These are phyloP conservation scores for Aphaenogaster floridana DNA, from an alignment of 1,140 invertebrate species.

Conservation along the genomic window DNA sequence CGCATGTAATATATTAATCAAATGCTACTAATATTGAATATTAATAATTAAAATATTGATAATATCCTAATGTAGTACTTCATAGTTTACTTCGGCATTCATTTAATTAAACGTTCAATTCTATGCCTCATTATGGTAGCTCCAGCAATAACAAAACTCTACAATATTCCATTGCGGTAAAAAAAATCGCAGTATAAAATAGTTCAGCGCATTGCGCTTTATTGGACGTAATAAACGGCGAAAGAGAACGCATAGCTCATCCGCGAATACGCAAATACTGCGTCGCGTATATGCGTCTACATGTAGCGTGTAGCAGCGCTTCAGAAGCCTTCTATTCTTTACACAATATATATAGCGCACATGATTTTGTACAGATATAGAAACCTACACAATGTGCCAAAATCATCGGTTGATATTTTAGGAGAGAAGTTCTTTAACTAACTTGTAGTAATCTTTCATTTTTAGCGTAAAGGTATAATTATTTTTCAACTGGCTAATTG, in stretches of 20 bases:
- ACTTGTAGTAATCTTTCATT: neutral
- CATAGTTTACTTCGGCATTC: neutral
- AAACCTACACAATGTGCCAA: slow-evolving; percentile 32
- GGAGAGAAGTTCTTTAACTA: neutral
- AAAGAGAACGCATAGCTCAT: slow-evolving; percentile 32
- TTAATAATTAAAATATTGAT: neutral
- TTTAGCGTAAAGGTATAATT: neutral
- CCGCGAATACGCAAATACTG: slow-evolving; percentile 36
- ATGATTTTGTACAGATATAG: slow-evolving; percentile 37
- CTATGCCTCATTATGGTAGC: neutral
- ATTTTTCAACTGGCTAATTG: neutral
- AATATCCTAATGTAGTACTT: neutral
- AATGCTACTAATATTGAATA: neutral
- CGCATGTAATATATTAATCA: neutral
- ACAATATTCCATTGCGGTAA: slow-evolving; percentile 15
- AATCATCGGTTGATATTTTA: slow-evolving; percentile 19
- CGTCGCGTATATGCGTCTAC: slow-evolving; percentile 9
- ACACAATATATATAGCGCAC: slow-evolving; percentile 33
- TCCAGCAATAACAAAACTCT: slow-evolving; percentile 1
- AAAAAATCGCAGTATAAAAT: slow-evolving; percentile 40
- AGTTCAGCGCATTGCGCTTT: slow-evolving; percentile 14
- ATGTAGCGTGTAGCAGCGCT: slow-evolving; percentile 24
- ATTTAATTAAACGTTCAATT: slow-evolving; percentile 35
- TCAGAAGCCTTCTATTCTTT: slow-evolving; percentile 30
- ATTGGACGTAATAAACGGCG: slow-evolving; percentile 18